Conservation (phyloP, 1,140 invertebrate species). For the Protaetia brevitarsis region DNA sequence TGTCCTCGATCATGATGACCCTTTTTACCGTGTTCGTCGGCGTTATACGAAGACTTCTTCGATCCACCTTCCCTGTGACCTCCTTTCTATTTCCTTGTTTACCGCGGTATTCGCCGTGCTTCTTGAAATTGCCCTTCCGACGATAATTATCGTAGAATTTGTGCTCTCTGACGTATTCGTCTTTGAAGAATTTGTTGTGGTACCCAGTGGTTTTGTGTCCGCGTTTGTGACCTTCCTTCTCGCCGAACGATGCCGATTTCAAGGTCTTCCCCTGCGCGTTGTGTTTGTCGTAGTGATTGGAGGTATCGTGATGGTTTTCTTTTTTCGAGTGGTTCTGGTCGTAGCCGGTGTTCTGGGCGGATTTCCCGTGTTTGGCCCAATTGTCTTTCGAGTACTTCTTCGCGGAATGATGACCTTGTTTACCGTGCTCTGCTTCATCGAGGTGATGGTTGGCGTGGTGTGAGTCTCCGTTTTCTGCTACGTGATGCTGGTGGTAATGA, state of each 20-base stretch:
- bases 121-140: conserved; percentile 62
- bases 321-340: conserved; percentile 70
- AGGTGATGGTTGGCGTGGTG: neutral
- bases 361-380: conserved; percentile 62
- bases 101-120: conserved; percentile 55
- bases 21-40: neutral
- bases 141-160: conserved; percentile 77
- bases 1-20: neutral
- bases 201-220: conserved; percentile 62
- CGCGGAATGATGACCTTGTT: conserved; percentile 53
- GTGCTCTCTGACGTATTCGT: conserved; percentile 76
- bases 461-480: neutral
- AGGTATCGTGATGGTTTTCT: conserved; percentile 58
- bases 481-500: neutral
- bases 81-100: too few species aligned
- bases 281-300: conserved; percentile 64
- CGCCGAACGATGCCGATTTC: conserved; percentile 67
- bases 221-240: conserved; percentile 58
- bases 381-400: conserved; percentile 69
- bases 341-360: neutral
- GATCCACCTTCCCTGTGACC: neutral
- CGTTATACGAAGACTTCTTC: neutral
- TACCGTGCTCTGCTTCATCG: conserved; percentile 52
- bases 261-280: conserved; percentile 72
- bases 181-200: conserved; percentile 73